Evolutionary conservation across 2,888 invertebrate species (phyloP).

Genomic region (Prenolepis imparis): DNA sequence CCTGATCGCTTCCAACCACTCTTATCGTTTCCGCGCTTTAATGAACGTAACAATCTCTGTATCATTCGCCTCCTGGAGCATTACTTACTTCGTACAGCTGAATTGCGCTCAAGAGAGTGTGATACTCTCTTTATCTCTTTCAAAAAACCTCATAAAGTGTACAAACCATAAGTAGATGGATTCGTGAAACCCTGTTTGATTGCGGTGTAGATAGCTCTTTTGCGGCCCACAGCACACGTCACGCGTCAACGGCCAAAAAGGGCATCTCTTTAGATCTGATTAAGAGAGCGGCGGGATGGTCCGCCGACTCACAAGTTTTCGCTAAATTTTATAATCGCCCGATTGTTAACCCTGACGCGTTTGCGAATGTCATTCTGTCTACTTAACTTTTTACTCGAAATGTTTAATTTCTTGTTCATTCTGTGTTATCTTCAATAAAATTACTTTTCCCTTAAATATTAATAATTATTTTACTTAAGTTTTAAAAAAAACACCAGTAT

Average conservation of each 20-base stretch:
- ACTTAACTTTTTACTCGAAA: too few species aligned
- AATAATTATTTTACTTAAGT: too few species aligned
- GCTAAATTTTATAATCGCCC: not conserved
- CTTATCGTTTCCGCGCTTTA: not conserved
- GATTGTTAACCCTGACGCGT: not conserved
- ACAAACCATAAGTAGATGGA: not conserved
- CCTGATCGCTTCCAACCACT: not conserved
- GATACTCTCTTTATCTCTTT: not conserved
- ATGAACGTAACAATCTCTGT: not conserved
- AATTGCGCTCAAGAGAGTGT: not conserved
- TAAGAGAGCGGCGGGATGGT: not conserved
- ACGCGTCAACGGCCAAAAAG: not conserved
- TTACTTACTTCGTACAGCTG: not conserved
- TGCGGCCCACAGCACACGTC: not conserved
- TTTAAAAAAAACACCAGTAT: too few species aligned
- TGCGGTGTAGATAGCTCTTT: not conserved
- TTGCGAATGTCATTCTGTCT: not conserved
- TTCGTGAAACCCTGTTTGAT: not conserved
- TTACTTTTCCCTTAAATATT: too few species aligned
- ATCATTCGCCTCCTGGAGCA: not conserved
- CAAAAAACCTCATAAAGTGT: not conserved
- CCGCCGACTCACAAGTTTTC: not conserved
- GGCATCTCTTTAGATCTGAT: not conserved
- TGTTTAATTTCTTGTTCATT: too few species aligned
- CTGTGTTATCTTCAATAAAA: too few species aligned